A percentile compares a stretch with the other conserved stretches of the same genome.
These are phyloP conservation scores for Mesaphorura yosii DNA, from an alignment of 1,140 invertebrate species.

Conservation along the genomic window DNA sequence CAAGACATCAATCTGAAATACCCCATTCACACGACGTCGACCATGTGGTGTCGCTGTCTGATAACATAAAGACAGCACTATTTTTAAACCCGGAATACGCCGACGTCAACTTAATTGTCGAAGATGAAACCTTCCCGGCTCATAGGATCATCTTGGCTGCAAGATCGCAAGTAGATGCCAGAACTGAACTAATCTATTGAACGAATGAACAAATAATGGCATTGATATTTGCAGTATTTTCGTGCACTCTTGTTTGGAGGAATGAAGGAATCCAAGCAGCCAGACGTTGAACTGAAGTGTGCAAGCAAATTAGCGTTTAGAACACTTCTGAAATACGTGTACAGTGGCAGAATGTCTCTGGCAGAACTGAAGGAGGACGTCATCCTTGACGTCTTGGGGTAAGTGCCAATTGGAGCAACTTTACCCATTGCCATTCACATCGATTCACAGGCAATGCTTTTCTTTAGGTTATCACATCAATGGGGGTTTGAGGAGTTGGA, in stretches of 20 bases:
- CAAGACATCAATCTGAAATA: conserved; percentile 7
- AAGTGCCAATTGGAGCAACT: conserved; percentile 1
- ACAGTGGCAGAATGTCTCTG: conserved; percentile 78
- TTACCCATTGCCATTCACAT: neutral
- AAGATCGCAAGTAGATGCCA: too few relatives aligned
- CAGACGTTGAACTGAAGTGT: conserved; percentile 72
- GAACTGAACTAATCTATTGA: too few relatives aligned
- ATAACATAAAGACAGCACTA: conserved; percentile 34
- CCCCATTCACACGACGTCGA: conserved; percentile 39
- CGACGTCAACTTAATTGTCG: conserved; percentile 80
- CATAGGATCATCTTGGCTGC: conserved; percentile 86
- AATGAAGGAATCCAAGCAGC: conserved; percentile 67
- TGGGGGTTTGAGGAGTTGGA: conserved; percentile 91
- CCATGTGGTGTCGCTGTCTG: conserved; percentile 49
- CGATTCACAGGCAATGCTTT: conserved; percentile 1
- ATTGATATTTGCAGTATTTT: too few relatives aligned
- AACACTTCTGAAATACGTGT: conserved; percentile 84
- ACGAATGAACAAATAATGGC: too few relatives aligned
- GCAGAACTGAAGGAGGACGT: conserved; percentile 71
- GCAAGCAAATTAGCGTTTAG: conserved; percentile 81
- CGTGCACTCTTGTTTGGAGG: conserved; percentile 52
- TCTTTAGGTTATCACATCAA: conserved; percentile 67
- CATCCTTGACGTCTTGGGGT: conserved; percentile 68
- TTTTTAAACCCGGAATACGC: conserved; percentile 55
- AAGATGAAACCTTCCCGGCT: conserved; percentile 65